Base-by-base conservation (phyloP, 2,888 invertebrate genomes). In the Cephonodes hylas region DNA sequence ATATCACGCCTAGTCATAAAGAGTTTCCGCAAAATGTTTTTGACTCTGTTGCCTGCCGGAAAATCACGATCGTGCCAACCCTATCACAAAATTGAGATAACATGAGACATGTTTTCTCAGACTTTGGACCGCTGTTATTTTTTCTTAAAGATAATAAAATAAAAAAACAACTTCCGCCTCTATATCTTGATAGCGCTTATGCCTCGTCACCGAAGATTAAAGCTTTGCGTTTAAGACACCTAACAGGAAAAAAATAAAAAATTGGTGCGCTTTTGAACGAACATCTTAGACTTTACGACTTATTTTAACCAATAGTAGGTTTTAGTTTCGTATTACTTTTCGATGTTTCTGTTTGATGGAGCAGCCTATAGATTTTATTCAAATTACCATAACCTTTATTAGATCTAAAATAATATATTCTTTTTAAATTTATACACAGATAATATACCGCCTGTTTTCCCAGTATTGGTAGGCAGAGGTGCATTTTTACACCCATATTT, bases 51-150 rank as follows among this genome's bases (percentile, higher is more conserved):
- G 15, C 25, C 48, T 48, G 23, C 48, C 25, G 27, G 15, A 48
- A 48, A 10, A 48, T 27, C 27, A 48, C 46, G 46, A 8, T 7
- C 48, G 48, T 48, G 48, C 48, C 48, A 48, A 48, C 48, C 48
- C 48, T 48, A 48, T 8, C 15, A 48, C 15, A 27, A 48, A 48
- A 48, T 48, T 27, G 27, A 48, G 27, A 48, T 48, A 48, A 15
- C 25, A 48, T 25, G 15, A 15, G 25, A 13, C 13, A 27, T 48
- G 25, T 48, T 25, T 48, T 48, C 48, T 25, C 18, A n/a, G 15
- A 48, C 25, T 48, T 48, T 8, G 27, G n/a, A 27, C 5, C 15
- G 15, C 15, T 48, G 48, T 48, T 48, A n/a, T n/a, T n/a, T n/a
- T n/a, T 20, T 27, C 15, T n/a, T 2, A n/a, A 15, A 48, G 27